phyloP scores from a whole-genome alignment of 2,113 vertebrate species.

The Alces alces region DNA sequence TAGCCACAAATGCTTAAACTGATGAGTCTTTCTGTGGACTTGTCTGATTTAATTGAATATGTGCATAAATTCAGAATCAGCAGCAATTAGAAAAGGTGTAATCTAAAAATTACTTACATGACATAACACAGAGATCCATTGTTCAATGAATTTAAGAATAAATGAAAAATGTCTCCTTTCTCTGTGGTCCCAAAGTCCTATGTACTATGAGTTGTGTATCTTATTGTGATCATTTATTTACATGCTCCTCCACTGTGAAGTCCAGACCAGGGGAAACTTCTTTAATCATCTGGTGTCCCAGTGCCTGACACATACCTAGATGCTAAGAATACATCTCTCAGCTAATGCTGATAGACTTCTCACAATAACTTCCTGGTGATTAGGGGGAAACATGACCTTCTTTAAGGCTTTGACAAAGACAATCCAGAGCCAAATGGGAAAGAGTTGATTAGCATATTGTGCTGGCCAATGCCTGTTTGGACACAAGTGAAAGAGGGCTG shows the following conservation, averaged over 20 bases:
- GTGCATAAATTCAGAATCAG: not conserved
- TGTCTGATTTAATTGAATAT: not conserved
- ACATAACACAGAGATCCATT: not conserved
- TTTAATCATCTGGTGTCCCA: not conserved
- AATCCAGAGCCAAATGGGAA: not conserved
- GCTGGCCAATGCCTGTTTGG: not conserved
- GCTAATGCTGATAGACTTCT: not conserved
- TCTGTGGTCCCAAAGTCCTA: not conserved
- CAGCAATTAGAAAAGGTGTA: not conserved
- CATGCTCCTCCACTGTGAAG: not conserved
- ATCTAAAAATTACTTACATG: not conserved
- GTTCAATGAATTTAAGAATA: not conserved
- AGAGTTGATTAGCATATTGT: not conserved
- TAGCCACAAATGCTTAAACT: not conserved
- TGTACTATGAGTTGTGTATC: not conserved
- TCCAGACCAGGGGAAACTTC: not conserved
- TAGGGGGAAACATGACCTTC: not conserved
- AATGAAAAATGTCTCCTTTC: not conserved
- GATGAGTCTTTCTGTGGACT: not conserved
- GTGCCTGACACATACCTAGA: not conserved
- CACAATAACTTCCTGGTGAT: not conserved
- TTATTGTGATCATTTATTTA: not conserved
- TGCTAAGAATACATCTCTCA: not conserved
- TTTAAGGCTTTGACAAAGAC: not conserved
- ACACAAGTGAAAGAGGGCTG: not conserved